Evolutionary conservation across 2,797 vertebrate species (phyloP), one percentile per base, ranked within the genome.

Genomic region (Parotocinclus haroldoi): DNA sequence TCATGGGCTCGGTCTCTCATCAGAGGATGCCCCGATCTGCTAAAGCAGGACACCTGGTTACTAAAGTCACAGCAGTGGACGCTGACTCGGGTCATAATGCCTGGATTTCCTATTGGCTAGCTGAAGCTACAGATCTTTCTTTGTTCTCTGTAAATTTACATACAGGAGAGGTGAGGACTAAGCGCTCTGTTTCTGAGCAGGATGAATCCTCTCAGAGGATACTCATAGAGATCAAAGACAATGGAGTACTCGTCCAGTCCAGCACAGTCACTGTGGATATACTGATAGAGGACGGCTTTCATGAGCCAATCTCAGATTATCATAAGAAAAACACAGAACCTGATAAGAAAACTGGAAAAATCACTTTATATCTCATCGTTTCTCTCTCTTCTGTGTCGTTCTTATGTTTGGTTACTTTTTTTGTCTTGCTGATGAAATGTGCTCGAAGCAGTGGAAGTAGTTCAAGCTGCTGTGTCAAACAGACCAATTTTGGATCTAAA

Each of bases 31-130:
- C 45, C 64, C 81, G 82, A 10, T 88, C 81, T 7, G 82, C 85
- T 45, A 84, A 86, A 59, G 81, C 84, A 27, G 87, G 84, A 36
- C 85, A 88, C 76, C 78, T 89, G 1, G 83, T 87, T 49, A 89
- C 88, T 60, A 89, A 89, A 63, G 83, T 89, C 76, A 82, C 85
- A 0, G 88, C 88, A 91, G 90, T 93, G 80, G 92, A 93, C 79
- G 89, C 91, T 6, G 92, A 93, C 77, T 92, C 92, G 67, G 92
- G 92, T 58, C 91, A 92, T 70, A 93, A 93, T 54, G 92, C 92
- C 54, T 93, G 91, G 91, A 82, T 93, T 71, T 90, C 90, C 11
- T 93, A 93, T 81, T 86, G 83, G 62, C 70, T 93, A 69, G 76
- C 83, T 52, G 88, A 91, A 78, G 75, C 84, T 3, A 69, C 86